Evolutionary conservation across 1,140 invertebrate species (phyloP), one percentile per base, ranked within the genome.

Genomic region (Cataglyphis hispanica): DNA sequence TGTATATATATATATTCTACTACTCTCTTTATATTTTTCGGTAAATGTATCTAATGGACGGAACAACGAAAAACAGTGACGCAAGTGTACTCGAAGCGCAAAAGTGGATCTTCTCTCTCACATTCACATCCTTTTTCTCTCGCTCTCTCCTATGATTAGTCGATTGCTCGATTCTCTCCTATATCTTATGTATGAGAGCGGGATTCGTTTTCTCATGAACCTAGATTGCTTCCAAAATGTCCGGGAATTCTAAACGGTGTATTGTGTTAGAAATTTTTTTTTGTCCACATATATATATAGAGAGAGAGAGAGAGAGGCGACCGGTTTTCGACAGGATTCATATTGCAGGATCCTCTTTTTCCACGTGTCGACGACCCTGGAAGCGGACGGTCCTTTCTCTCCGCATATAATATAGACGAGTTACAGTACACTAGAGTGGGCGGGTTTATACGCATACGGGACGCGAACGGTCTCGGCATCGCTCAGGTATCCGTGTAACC

Each of bases 1-100:
- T 56, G 25, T 56, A 25, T 53, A 43, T 56, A 25, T 53, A 43
- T 13, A 31, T 43, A 61, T 34, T 72, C 46, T 60, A 60, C 66
- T 72, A 81, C 72, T 85, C 72, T 85, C 84, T 60, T 11, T 75
- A 40, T 77, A 76, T 76, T 84, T 31, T 22, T 72, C 22, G 31
- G 31, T 50, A 84, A 84, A 84, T 43, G 34, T 50, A 64, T 4
- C 60, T 77, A 77, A 76, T 76, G 58, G 58, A 63, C 13, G n/a
- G 70, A 11, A 19, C 58, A 53, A 31, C 8, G 61, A 31, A 46
- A 50, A 78, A 78, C 34, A 75, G 10, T 13, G 40, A 72, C n/a
- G 74, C 40, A 19, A 53, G 27, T 40, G 16, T 61, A 37, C 66
- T 72, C n/a, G 10, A 72, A 58, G 25, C 19, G 50, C 43, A 19